phyloP scores from a whole-genome alignment of 2,113 vertebrate species.

The Campylorhamphus procurvoides region DNA sequence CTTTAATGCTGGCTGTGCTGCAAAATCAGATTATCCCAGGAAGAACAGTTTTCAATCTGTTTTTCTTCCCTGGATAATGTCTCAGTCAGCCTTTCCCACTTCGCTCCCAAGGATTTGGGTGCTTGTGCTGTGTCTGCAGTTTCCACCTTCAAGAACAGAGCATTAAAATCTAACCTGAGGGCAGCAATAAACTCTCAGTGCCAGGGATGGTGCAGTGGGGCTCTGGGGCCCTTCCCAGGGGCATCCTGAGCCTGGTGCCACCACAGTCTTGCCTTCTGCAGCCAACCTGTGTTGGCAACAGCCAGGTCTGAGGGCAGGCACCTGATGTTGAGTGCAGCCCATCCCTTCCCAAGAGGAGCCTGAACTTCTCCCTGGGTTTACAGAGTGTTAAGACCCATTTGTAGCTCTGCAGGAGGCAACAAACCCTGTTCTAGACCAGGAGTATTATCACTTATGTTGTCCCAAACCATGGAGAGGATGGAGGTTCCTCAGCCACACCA shows the following conservation, averaged over 20 bases:
- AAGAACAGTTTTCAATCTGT: background rate
- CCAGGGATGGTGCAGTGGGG: background rate
- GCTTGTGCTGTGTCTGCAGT: background rate
- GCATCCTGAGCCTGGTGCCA: background rate
- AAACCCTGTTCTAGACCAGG: background rate
- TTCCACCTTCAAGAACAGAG: background rate
- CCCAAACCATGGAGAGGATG: background rate
- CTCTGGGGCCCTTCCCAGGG: background rate
- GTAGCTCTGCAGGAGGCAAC: background rate
- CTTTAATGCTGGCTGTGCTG: background rate
- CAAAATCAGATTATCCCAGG: constrained; percentile 37
- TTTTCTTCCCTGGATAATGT: constrained; percentile 25
- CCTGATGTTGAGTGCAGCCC: background rate
- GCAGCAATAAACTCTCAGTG: background rate
- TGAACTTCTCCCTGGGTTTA: background rate
- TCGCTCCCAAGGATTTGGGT: background rate
- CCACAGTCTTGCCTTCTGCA: background rate
- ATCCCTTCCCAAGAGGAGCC: background rate
- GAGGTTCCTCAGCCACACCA: background rate
- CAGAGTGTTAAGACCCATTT: background rate
- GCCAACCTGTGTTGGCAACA: fast-evolving
- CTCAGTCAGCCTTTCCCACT: background rate
- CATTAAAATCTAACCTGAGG: background rate
- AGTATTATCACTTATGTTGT: background rate
- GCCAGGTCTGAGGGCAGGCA: background rate